Conservation (phyloP, 2,888 invertebrate genomes). For the Stenichneumon culpator region DNA sequence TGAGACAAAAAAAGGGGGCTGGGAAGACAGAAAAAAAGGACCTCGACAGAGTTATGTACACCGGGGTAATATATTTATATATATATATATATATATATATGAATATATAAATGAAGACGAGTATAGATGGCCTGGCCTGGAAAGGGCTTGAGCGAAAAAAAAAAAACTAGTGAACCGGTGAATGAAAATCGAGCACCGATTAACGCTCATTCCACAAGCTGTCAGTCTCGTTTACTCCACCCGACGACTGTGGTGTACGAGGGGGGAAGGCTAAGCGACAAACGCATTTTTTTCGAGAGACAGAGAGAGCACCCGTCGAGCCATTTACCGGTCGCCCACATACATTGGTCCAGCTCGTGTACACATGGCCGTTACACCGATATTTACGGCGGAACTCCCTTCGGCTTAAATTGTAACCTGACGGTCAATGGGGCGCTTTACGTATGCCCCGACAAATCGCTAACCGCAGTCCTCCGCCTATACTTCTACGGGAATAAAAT, state of each 20-base stretch:
- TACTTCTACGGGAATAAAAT: slow-evolving; percentile 3
- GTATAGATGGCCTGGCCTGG: slow-evolving; percentile 14
- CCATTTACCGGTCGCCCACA: not conserved
- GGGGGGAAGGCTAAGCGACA: slow-evolving; percentile 54
- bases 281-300: slow-evolving; percentile 42
- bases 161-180: slow-evolving; percentile 27
- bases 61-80: slow-evolving; percentile 31
- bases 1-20: slow-evolving; percentile 46
- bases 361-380: slow-evolving; percentile 6
- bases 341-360: not conserved
- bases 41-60: slow-evolving; percentile 36
- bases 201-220: slow-evolving; percentile 59
- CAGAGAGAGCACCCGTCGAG: not conserved
- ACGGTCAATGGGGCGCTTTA: slow-evolving; percentile 17
- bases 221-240: slow-evolving; percentile 47
- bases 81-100: slow-evolving; percentile 41
- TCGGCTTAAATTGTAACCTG: not conserved
- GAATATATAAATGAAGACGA: slow-evolving; percentile 39
- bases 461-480: not conserved
- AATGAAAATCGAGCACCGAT: slow-evolving; percentile 64
- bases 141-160: slow-evolving; percentile 44
- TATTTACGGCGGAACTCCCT: slow-evolving; percentile 15
- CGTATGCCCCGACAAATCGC: not conserved
- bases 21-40: slow-evolving; percentile 31
- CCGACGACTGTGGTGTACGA: slow-evolving; percentile 17